Percentiles rank a stretch among this genome's conserved stretches.
phyloP scores from a whole-genome alignment of 2,888 invertebrate species.

The Cenopis cana region DNA sequence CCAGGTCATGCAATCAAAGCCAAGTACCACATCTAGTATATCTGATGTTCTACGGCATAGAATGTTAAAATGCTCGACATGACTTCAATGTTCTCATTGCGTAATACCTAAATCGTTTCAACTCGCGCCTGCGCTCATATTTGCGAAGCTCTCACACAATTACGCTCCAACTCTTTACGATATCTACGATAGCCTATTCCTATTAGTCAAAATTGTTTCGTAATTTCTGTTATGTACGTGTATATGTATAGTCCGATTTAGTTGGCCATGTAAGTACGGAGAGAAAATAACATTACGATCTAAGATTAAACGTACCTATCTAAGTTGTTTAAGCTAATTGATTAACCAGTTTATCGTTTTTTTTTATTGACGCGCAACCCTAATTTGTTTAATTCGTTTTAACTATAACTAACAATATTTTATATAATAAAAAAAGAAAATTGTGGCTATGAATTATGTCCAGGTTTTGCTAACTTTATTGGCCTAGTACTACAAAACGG shows the following conservation, averaged over 20 bases:
- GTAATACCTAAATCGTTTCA: conserved; percentile 37
- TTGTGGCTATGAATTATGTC: too few species aligned
- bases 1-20: background rate
- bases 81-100: conserved; percentile 35
- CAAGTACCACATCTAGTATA: conserved; percentile 23
- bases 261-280: background rate
- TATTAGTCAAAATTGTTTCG: conserved; percentile 28
- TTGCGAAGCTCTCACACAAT: conserved; percentile 36
- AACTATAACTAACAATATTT: too few species aligned
- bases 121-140: conserved; percentile 19
- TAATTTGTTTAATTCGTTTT: too few species aligned
- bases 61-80: conserved; percentile 34
- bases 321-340: background rate
- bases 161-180: conserved; percentile 20
- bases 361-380: too few species aligned
- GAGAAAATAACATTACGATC: background rate
- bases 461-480: too few species aligned
- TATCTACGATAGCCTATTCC: conserved; percentile 2
- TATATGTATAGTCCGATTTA: background rate
- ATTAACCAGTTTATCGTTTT: too few species aligned
- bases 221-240: background rate
- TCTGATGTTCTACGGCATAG: background rate
- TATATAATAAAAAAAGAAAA: too few species aligned
- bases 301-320: too few species aligned
- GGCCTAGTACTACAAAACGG: too few species aligned